A percentile compares a stretch with the other conserved stretches of the same genome.
Evolutionary conservation across 2,888 invertebrate genomes (phyloP).

Genomic region (Napeogenes inachia): DNA sequence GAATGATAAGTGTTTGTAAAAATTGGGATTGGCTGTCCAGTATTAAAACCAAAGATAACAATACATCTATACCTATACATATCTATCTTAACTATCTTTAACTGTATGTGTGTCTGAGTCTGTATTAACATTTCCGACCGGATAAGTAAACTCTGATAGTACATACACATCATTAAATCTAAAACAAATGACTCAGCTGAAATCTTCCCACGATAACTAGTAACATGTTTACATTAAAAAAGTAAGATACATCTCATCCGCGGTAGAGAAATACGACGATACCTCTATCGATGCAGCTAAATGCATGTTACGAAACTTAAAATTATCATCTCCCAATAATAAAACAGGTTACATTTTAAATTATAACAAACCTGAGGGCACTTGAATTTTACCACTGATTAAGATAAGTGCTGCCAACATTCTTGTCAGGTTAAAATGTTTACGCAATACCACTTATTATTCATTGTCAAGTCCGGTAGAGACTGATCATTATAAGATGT

Average conservation of each 20-base stretch:
- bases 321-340: constrained; percentile 38
- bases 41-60: too few relatives aligned
- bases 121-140: too few relatives aligned
- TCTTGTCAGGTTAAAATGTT: constrained; percentile 14
- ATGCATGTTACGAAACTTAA: constrained; percentile 47
- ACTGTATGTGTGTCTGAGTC: too few relatives aligned
- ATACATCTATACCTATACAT: too few relatives aligned
- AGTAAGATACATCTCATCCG: constrained; percentile 14
- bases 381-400: constrained; percentile 37
- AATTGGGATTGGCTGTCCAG: too few relatives aligned
- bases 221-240: constrained; percentile 19
- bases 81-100: too few relatives aligned
- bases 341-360: constrained; percentile 41
- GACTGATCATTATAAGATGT: not conserved
- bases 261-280: not conserved
- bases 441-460: not conserved
- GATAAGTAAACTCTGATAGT: not conserved
- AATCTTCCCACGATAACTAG: constrained; percentile 20
- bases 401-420: constrained; percentile 33
- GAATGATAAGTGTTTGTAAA: too few relatives aligned
- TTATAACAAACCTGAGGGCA: constrained; percentile 41
- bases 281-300: constrained; percentile 10
- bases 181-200: constrained; percentile 12
- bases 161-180: not conserved
- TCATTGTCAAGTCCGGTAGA: not conserved